Percentiles rank a stretch among this genome's conserved stretches.
Evolutionary conservation across 1,140 invertebrate species (phyloP).

Genomic region (Cepaea nemoralis): DNA sequence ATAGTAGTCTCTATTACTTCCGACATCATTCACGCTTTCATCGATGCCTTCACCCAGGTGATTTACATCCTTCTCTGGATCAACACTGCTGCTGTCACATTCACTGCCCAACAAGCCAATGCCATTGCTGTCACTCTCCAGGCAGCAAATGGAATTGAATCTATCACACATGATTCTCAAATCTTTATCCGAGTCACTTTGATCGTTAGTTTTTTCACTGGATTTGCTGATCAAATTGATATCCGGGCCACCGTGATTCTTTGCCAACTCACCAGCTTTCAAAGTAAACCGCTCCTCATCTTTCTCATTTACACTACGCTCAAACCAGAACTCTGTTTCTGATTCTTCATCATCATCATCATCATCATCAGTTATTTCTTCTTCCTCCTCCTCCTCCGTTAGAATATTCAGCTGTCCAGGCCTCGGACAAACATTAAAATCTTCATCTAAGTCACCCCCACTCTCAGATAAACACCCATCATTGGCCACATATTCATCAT

Average conservation of each 20-base stretch:
- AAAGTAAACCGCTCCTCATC: background rate
- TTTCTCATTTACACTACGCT: background rate
- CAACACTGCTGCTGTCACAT: too few relatives aligned
- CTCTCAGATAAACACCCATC: background rate
- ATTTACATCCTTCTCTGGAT: background rate
- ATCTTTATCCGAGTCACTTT: background rate
- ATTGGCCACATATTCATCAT: background rate
- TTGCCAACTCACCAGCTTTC: background rate
- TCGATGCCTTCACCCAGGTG: background rate
- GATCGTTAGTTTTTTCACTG: background rate
- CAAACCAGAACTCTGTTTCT: background rate
- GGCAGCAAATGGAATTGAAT: background rate
- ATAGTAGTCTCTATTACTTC: background rate
- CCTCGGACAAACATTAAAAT: background rate
- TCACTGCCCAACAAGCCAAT: background rate
- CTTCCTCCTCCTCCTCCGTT: background rate
- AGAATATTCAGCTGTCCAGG: background rate
- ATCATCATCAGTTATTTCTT: background rate
- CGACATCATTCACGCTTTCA: background rate
- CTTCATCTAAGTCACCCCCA: background rate
- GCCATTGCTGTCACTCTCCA: background rate
- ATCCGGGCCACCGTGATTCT: background rate
- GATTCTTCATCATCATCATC: conserved; percentile 3
- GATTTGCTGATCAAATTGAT: background rate
- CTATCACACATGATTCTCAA: background rate